phyloP scores from a whole-genome alignment of 1,140 invertebrate genomes.

The Ceratitis capitata region DNA sequence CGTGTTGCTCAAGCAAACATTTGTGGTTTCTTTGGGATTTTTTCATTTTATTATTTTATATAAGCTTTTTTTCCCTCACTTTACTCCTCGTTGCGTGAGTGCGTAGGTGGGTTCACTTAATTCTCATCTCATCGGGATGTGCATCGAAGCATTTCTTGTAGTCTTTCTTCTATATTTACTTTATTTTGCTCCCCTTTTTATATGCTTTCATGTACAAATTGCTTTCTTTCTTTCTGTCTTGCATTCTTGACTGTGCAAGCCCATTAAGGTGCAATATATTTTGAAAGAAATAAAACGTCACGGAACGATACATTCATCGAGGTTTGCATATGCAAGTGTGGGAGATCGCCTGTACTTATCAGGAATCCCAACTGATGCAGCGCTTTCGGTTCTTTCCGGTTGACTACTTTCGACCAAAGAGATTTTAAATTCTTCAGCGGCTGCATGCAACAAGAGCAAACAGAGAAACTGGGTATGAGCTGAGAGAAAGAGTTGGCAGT shows the following conservation, averaged over 20 bases:
- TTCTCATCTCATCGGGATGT: slow-evolving; percentile 4
- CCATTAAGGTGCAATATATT: slow-evolving; percentile 34
- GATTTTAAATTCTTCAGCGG: neutral
- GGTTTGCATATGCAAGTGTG: neutral
- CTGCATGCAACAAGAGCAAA: neutral
- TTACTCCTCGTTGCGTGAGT: neutral
- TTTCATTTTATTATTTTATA: neutral
- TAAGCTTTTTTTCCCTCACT: neutral
- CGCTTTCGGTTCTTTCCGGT: neutral
- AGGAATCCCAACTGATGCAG: neutral
- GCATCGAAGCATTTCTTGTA: slow-evolving; percentile 21
- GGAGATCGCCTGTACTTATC: neutral
- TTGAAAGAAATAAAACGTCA: neutral
- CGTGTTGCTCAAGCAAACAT: neutral
- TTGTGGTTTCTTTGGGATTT: slow-evolving; percentile 10
- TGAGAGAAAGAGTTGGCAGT: neutral
- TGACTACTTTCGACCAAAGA: neutral
- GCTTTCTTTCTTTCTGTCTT: slow-evolving; percentile 24
- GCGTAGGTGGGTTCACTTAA: neutral
- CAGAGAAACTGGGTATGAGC: neutral
- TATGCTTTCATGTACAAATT: slow-evolving; percentile 11
- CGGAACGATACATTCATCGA: too few relatives aligned
- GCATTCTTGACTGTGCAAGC: neutral
- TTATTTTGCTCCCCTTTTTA: neutral
- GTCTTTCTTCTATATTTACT: too few relatives aligned